Evolutionary conservation across 2,113 vertebrate genomes (phyloP).

Genomic region (Gallinago paraguaiae): DNA sequence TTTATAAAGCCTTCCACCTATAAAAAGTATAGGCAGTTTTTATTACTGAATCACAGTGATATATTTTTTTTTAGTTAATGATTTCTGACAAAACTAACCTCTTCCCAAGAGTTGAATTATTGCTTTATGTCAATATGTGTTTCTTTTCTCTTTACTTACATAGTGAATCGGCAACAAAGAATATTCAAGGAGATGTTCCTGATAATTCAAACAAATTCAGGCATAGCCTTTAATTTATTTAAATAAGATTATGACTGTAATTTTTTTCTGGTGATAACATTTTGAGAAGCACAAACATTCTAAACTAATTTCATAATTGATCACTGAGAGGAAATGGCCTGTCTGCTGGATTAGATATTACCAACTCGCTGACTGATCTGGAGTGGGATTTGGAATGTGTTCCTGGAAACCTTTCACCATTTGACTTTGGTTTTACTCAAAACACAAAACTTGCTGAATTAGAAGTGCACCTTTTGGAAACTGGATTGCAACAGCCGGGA

Average conservation of each 20-base stretch:
- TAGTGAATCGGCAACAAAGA: background rate
- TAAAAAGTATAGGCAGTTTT: background rate
- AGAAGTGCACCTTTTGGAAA: background rate
- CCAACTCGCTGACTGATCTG: background rate
- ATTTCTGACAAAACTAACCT: background rate
- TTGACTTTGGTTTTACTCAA: background rate
- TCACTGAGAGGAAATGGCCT: background rate
- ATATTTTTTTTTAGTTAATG: background rate
- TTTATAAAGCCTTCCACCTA: background rate
- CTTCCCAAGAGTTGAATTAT: background rate
- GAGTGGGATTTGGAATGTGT: background rate
- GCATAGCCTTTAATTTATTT: background rate
- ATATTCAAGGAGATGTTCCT: background rate
- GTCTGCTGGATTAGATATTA: background rate
- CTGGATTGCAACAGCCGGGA: background rate
- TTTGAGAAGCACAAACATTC: background rate
- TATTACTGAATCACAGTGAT: background rate
- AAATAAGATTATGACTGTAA: background rate
- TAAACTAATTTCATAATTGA: background rate
- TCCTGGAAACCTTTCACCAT: background rate
- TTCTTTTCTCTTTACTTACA: background rate
- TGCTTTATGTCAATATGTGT: background rate
- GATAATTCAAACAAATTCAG: background rate
- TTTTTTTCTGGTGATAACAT: background rate
- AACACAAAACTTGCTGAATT: background rate